phyloP scores from a whole-genome alignment of 1,140 invertebrate species.

The Pseudomyrmex dendroicus region DNA sequence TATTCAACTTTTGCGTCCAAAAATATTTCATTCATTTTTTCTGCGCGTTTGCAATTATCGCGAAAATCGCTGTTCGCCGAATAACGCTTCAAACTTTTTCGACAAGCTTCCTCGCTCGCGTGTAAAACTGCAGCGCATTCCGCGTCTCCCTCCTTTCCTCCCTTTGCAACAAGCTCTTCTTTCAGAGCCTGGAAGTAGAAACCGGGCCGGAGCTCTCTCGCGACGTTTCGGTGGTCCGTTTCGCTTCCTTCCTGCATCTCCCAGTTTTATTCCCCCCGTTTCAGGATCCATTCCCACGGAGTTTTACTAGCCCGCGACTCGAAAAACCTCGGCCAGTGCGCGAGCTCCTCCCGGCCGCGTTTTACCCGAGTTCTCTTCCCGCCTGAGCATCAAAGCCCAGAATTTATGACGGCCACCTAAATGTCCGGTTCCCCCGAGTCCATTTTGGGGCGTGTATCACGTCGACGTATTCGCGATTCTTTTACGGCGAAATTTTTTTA shows the following conservation, averaged over 20 bases:
- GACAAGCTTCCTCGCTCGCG: conserved; percentile 1
- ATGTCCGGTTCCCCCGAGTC: conserved; percentile 37
- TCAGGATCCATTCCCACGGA: conserved; percentile 67
- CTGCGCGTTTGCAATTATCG: not conserved
- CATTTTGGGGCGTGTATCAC: conserved; percentile 54
- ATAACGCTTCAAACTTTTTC: not conserved
- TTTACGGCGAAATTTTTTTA: conserved; percentile 48
- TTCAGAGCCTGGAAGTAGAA: not conserved
- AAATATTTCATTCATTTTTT: not conserved
- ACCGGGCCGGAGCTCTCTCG: conserved; percentile 46
- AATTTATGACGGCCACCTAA: conserved; percentile 64
- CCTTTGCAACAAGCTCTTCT: not conserved
- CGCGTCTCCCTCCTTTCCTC: too few species aligned
- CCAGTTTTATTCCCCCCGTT: conserved; percentile 71
- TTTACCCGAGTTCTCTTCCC: conserved; percentile 25
- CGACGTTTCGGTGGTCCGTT: conserved; percentile 63
- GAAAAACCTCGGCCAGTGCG: conserved; percentile 53
- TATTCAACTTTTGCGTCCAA: not conserved
- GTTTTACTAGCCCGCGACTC: conserved; percentile 63
- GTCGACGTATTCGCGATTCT: conserved; percentile 39
- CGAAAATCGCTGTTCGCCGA: not conserved
- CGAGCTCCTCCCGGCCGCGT: conserved; percentile 22
- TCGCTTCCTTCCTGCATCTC: conserved; percentile 72
- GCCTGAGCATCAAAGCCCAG: conserved; percentile 44
- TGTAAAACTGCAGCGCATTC: not conserved